Percentiles rank a stretch among this genome's conserved stretches.
These are phyloP conservation scores for Orthonyx spaldingii DNA, from an alignment of 2,113 vertebrate genomes.

Conservation along the genomic window DNA sequence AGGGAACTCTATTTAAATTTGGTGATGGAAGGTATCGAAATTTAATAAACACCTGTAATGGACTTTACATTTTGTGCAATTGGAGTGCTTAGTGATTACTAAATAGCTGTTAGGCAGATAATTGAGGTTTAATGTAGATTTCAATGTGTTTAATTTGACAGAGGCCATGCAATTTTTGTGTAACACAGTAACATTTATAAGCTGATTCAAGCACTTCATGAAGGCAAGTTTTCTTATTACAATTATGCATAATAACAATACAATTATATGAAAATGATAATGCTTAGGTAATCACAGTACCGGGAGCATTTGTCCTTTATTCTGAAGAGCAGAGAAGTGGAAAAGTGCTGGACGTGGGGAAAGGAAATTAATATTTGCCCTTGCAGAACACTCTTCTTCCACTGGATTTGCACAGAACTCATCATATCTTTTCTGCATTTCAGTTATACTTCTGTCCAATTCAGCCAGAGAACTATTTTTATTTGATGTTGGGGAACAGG, in stretches of 20 bases:
- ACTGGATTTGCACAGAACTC: not conserved
- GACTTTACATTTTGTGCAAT: not conserved
- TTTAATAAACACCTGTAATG: not conserved
- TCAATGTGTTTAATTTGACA: not conserved
- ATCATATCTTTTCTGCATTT: not conserved
- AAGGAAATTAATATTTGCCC: not conserved
- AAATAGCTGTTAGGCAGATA: not conserved
- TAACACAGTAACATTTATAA: not conserved
- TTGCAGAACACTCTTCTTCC: not conserved
- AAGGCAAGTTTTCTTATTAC: not conserved
- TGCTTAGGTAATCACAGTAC: not conserved
- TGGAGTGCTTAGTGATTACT: not conserved
- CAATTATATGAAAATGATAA: not conserved
- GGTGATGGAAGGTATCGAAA: not conserved
- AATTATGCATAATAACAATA: not conserved
- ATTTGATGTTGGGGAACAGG: rapidly evolving
- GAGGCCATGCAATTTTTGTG: not conserved
- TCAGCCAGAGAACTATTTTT: not conserved
- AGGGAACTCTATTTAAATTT: not conserved
- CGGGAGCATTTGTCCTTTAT: not conserved
- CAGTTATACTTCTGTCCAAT: not conserved
- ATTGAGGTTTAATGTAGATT: not conserved
- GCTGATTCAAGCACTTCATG: not conserved
- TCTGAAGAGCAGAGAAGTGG: not conserved
- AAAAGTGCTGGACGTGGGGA: not conserved